Conservation (phyloP, 2,797 vertebrate species). For the Ceryle rudis region DNA sequence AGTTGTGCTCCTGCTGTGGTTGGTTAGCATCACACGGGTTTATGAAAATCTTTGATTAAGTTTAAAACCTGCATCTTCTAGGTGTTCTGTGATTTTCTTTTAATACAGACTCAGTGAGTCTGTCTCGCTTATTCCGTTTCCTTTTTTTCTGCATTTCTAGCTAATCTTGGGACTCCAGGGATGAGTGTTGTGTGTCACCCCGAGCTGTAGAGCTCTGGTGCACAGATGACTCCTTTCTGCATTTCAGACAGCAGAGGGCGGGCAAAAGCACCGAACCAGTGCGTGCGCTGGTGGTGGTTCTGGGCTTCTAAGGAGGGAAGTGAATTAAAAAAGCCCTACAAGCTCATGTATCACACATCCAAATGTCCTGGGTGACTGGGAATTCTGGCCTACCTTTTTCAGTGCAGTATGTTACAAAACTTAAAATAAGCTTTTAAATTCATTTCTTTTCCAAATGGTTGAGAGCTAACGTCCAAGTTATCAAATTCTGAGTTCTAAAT, state of each 20-base stretch:
- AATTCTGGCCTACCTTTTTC: not conserved
- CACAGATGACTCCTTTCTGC: not conserved
- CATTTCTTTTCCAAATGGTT: not conserved
- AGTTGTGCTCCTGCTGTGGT: not conserved
- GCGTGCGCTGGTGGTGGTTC: not conserved
- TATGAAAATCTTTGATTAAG: not conserved
- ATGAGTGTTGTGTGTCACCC: fast-evolving
- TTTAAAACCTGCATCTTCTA: not conserved
- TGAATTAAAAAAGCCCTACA: not conserved
- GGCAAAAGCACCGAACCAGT: not conserved
- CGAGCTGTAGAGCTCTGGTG: not conserved
- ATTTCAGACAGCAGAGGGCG: conserved; percentile 37
- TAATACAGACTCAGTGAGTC: fast-evolving
- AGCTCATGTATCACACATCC: fast-evolving
- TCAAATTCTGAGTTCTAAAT: not conserved
- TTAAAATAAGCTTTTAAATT: not conserved
- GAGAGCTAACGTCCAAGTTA: not conserved
- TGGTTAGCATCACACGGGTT: not conserved
- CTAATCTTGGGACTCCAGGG: not conserved
- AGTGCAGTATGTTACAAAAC: fast-evolving
- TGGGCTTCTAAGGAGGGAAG: not conserved
- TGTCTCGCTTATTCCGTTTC: not conserved
- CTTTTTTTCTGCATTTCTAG: not conserved
- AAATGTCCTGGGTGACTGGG: not conserved
- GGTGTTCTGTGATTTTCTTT: not conserved